Conservation (phyloP, 2,113 vertebrate genomes). For the Syngnathus typhle region DNA sequence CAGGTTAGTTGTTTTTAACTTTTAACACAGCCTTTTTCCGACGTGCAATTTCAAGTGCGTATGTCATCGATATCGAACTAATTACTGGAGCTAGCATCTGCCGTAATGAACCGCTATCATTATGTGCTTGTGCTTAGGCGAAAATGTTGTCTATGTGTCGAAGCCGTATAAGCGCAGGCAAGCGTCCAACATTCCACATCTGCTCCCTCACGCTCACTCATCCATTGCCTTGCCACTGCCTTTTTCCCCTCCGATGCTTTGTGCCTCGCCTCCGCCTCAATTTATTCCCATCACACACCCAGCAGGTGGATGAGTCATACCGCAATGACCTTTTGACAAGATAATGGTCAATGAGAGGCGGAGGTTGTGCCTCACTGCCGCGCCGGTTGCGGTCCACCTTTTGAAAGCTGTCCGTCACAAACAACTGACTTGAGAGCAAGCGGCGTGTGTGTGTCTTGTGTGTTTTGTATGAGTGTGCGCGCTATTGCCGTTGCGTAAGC, state of each 20-base stretch:
- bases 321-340: slow-evolving; percentile 36
- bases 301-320: slow-evolving; percentile 37
- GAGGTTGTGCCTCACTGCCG: slow-evolving; percentile 14
- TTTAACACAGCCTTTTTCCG: too few relatives aligned
- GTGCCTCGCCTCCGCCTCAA: slow-evolving; percentile 14
- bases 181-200: not conserved
- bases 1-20: too few relatives aligned
- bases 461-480: slow-evolving; percentile 7
- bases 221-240: not conserved
- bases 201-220: not conserved
- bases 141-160: not conserved
- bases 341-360: slow-evolving; percentile 24
- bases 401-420: slow-evolving; percentile 21
- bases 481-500: slow-evolving; percentile 33
- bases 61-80: too few relatives aligned
- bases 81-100: too few relatives aligned
- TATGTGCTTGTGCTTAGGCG: not conserved
- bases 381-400: not conserved
- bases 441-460: slow-evolving; percentile 15
- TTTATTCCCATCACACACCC: slow-evolving; percentile 28
- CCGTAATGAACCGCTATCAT: not conserved
- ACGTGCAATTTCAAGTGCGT: too few relatives aligned
- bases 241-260: slow-evolving; percentile 1
- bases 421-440: slow-evolving; percentile 9
- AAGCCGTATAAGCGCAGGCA: not conserved